These are phyloP conservation scores for Acropora yongei DNA, from an alignment of 64 coral and sea anemone species.

Conservation along the genomic window DNA sequence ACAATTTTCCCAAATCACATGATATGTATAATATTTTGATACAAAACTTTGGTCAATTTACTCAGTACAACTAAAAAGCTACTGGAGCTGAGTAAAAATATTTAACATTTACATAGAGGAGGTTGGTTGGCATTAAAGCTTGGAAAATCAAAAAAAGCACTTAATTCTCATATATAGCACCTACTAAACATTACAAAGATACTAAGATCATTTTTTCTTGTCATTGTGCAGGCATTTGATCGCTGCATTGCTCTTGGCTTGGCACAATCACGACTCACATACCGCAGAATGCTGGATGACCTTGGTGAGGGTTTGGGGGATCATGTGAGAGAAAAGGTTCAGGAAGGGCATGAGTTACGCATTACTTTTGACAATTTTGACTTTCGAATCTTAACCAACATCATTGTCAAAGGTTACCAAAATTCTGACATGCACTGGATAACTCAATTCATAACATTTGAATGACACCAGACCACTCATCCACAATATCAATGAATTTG, in stretches of 20 bases:
- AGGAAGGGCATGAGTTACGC: background rate
- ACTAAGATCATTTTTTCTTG: background rate
- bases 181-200: background rate
- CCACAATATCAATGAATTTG: background rate
- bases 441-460: conserved; percentile 48
- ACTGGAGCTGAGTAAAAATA: too few relatives aligned
- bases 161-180: too few relatives aligned
- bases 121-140: too few relatives aligned
- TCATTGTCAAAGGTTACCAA: conserved; percentile 42
- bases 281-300: conserved; percentile 47
- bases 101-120: too few relatives aligned
- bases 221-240: background rate
- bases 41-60: too few relatives aligned
- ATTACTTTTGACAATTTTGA: conserved; percentile 69
- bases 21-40: too few relatives aligned
- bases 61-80: too few relatives aligned
- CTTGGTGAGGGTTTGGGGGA: background rate
- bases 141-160: too few relatives aligned
- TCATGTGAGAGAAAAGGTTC: background rate
- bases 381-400: conserved; percentile 57
- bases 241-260: background rate
- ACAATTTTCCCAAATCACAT: too few relatives aligned
- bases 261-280: conserved; percentile 43
- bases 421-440: conserved; percentile 73
- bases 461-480: background rate